Conservation (phyloP, 2,113 vertebrate genomes). For the Narcine bancroftii region DNA sequence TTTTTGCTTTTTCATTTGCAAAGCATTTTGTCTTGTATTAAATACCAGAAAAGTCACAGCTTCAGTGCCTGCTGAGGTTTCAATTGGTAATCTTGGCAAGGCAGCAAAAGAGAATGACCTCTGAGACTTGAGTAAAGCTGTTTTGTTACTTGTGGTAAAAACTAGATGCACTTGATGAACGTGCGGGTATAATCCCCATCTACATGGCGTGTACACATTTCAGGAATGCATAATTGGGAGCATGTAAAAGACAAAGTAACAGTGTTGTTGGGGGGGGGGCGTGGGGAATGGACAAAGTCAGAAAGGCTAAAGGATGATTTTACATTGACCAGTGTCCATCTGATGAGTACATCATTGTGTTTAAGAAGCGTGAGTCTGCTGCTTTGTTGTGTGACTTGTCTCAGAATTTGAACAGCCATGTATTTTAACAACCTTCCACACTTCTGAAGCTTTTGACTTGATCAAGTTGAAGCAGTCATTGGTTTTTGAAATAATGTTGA, state of each 20-base stretch:
- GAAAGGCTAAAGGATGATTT: too few species aligned
- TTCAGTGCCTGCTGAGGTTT: neutral
- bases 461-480: too few species aligned
- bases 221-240: neutral
- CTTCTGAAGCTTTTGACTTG: too few species aligned
- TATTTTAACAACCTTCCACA: too few species aligned
- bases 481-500: too few species aligned
- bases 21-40: neutral
- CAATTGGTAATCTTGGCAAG: neutral
- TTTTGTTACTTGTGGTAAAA: neutral
- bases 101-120: neutral
- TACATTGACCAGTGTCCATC: too few species aligned
- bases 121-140: neutral
- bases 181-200: neutral
- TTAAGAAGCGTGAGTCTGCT: too few species aligned
- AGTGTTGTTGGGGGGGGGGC: neutral
- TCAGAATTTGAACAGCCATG: too few species aligned
- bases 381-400: too few species aligned
- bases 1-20: neutral
- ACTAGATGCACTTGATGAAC: neutral
- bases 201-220: neutral
- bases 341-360: too few species aligned
- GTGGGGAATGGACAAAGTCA: too few species aligned
- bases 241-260: neutral
- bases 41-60: neutral